Evolutionary conservation across 2,888 invertebrate species (phyloP).

Genomic region (Hetaerina titia): DNA sequence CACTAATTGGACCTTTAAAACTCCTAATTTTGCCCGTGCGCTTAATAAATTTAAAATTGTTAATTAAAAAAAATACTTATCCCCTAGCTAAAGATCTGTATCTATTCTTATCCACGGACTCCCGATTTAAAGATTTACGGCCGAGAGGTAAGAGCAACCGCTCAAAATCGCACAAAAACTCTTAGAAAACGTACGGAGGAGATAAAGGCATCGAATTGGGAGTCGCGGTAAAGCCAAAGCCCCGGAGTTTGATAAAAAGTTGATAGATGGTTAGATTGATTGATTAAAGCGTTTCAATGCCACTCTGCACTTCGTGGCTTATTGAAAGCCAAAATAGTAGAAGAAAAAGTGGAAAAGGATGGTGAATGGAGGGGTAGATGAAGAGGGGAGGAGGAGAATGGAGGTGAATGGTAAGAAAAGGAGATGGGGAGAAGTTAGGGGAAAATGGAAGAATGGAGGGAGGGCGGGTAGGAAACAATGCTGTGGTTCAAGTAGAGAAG

Average conservation of each 20-base stretch:
- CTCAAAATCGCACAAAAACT: constrained; percentile 46
- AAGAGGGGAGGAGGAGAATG: background rate
- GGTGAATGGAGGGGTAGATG: background rate
- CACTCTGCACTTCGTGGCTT: constrained; percentile 32
- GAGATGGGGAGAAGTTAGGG: background rate
- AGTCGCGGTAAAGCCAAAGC: constrained; percentile 39
- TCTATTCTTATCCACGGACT: constrained; percentile 27
- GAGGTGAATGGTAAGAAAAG: background rate
- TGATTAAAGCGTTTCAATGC: constrained; percentile 66
- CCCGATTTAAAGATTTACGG: constrained; percentile 61
- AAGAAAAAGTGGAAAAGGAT: constrained; percentile 8
- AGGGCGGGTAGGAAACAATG: background rate
- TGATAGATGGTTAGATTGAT: constrained; percentile 66
- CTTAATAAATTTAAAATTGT: background rate
- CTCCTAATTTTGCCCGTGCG: background rate
- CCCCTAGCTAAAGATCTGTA: background rate
- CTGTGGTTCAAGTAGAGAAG: background rate
- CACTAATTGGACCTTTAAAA: background rate
- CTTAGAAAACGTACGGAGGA: constrained; percentile 52
- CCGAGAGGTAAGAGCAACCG: background rate
- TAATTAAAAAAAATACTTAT: background rate
- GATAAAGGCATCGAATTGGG: constrained; percentile 59
- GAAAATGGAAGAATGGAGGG: background rate
- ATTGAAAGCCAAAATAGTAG: constrained; percentile 47
- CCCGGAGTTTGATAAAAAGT: constrained; percentile 48